phyloP scores from a whole-genome alignment of 2,113 vertebrate genomes.

The Antechinus flavipes region DNA sequence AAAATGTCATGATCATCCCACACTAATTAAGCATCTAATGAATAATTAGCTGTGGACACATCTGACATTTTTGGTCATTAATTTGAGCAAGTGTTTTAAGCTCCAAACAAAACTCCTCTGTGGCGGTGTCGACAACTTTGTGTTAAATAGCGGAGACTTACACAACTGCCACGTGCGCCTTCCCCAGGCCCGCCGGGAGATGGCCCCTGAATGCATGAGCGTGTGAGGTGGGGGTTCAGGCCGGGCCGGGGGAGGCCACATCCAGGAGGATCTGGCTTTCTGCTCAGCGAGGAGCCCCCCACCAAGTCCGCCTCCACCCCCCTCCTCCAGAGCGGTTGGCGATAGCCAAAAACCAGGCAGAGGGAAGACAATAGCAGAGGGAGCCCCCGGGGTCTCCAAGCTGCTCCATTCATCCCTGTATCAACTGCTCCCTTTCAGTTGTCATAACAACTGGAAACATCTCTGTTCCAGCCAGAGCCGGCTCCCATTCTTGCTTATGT shows the following conservation, averaged over 20 bases:
- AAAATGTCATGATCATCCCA: slow-evolving; percentile 93
- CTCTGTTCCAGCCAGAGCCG: not conserved
- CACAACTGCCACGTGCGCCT: accelerated
- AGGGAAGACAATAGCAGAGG: not conserved
- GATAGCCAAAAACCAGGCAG: not conserved
- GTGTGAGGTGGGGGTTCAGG: not conserved
- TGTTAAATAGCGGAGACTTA: slow-evolving; percentile 46
- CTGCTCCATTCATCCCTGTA: not conserved
- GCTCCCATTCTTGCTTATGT: not conserved
- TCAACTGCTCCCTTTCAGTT: not conserved
- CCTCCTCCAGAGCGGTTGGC: not conserved
- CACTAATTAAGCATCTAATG: slow-evolving; percentile 96
- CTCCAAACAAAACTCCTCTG: slow-evolving; percentile 77
- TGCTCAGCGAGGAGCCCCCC: not conserved
- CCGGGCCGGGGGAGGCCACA: not conserved
- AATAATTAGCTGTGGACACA: slow-evolving; percentile 96
- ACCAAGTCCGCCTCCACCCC: not conserved
- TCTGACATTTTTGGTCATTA: slow-evolving; percentile 97
- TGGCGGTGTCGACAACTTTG: not conserved
- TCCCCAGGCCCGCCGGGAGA: not conserved
- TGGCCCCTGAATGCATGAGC: accelerated
- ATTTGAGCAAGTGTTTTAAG: slow-evolving; percentile 86
- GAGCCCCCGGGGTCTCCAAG: not conserved
- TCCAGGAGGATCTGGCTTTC: not conserved
- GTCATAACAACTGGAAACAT: not conserved